Conservation (phyloP, 2,888 invertebrate species). For the Adela reaumurella region DNA sequence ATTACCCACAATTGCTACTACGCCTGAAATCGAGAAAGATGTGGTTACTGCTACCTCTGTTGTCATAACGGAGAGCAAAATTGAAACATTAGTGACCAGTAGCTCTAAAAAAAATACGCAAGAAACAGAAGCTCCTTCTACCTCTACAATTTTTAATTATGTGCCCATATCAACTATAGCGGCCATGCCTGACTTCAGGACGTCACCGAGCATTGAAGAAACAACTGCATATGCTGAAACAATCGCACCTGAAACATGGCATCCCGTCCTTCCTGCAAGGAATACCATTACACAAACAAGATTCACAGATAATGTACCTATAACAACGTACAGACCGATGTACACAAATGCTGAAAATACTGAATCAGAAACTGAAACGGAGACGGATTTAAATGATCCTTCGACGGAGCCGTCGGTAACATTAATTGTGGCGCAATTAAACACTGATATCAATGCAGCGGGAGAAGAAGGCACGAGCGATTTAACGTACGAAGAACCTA, state of each 20-base stretch:
- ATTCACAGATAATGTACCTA: conserved; percentile 23
- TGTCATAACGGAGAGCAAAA: conserved; percentile 22
- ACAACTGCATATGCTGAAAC: conserved; percentile 19
- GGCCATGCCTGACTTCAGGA: neutral
- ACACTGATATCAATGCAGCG: too few species aligned
- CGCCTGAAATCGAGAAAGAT: neutral
- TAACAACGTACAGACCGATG: conserved; percentile 44
- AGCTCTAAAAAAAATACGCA: conserved; percentile 15
- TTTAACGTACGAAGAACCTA: too few species aligned
- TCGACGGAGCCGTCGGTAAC: too few species aligned
- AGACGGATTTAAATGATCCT: too few species aligned
- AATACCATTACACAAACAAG: conserved; percentile 19
- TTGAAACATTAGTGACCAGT: conserved; percentile 21
- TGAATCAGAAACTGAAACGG: conserved; percentile 1
- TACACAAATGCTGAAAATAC: conserved; percentile 15
- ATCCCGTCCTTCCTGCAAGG: conserved; percentile 28
- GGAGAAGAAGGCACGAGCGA: too few species aligned
- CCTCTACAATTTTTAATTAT: conserved; percentile 48
- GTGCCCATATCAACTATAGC: conserved; percentile 19
- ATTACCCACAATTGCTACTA: too few species aligned
- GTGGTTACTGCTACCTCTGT: conserved; percentile 13
- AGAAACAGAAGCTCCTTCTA: conserved; percentile 25
- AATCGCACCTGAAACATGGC: conserved; percentile 20
- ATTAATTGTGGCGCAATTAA: too few species aligned
- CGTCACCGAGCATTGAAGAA: conserved; percentile 16